Evolutionary conservation across 2,888 invertebrate genomes (phyloP), one percentile per base, ranked within the genome.

Genomic region (Heliconius aoede): DNA sequence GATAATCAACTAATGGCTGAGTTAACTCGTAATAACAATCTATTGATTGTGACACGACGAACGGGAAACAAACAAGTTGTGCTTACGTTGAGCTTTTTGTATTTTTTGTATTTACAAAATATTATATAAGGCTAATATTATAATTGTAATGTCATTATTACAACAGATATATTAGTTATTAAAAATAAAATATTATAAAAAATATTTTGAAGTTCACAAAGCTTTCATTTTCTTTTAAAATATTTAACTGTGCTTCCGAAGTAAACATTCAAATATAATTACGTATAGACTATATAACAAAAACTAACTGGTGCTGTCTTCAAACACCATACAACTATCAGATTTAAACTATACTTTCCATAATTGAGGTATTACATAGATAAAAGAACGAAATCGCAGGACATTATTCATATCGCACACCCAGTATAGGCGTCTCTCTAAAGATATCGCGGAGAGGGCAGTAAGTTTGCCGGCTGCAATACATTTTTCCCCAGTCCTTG

Each of bases 381-480:
- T 93, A 90, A 90, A 92, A 91, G 90, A 90, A 89, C 90, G 88
- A 90, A 90, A 91, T 93, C 89, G 88, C 88, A 90, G 89, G 90
- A 91, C 92, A 94, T 94, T 94, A 94, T 92, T 94, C 94, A 94
- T 93, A 94, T 90, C 60, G 72, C 72, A 13, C 60, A 46, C 46
- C 46, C 18, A 83, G 89, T 89, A 90, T 72, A 92, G 93, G 93
- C 88, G 91, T 91, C 91, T 87, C 86, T 89, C 90, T 92, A 90
- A 93, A 93, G 93, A 93, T 94, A 94, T 92, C 90, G 92, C 90
- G 89, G 91, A 94, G 92, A 92, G 92, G 93, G 93, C 93, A 93
- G 93, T 93, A 92, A 93, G 93, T 92, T 93, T 93, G 91, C 93
- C 92, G 90, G 90, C 88, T 92, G 91, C 91, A 91, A 91, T 93